phyloP scores from a whole-genome alignment of 2,888 invertebrate species.

The Cerastoderma edule region DNA sequence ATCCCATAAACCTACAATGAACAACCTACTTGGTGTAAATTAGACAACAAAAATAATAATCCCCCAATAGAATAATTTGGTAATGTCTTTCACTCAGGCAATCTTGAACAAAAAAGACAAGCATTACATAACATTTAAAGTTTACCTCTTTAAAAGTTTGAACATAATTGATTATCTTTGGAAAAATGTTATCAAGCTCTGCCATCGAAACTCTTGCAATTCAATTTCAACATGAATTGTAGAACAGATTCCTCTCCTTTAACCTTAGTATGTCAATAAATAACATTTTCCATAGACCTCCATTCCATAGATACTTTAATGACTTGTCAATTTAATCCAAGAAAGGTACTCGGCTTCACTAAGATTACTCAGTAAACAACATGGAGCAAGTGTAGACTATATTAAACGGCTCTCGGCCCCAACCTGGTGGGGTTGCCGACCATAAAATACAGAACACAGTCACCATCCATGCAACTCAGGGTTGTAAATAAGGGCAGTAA shows the following conservation, averaged over 20 bases:
- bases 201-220: no score
- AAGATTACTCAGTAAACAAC: neutral
- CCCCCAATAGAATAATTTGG: constrained; percentile 7
- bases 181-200: no score
- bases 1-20: neutral
- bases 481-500: no score
- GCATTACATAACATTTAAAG: neutral
- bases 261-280: no score
- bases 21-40: constrained; percentile 26
- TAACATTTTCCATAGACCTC: no score
- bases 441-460: constrained; percentile 19
- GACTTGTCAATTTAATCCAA: no score
- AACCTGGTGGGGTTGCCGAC: constrained; percentile 45
- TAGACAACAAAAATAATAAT: neutral
- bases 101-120: neutral
- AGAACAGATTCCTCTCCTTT: no score
- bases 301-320: no score
- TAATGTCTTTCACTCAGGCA: constrained; percentile 15
- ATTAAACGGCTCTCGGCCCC: constrained; percentile 39
- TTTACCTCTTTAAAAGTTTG: neutral
- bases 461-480: no score
- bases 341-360: neutral
- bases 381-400: neutral
- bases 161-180: neutral
- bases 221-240: no score